Percentiles rank a stretch among this genome's conserved stretches.
These are phyloP conservation scores for Orchesella cincta DNA, from an alignment of 1,140 invertebrate genomes.

Conservation along the genomic window DNA sequence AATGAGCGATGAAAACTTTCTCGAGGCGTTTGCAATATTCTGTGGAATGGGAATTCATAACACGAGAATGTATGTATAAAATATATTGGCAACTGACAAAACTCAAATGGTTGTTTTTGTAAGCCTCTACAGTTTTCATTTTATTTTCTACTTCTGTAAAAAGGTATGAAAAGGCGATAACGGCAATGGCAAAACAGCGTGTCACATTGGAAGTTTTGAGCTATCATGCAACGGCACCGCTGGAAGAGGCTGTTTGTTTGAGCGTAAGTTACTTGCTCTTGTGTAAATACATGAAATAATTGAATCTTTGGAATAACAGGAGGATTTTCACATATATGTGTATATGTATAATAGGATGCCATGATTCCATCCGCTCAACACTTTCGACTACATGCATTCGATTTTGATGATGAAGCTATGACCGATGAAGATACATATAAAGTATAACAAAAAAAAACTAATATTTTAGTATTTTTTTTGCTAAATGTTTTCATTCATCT, in stretches of 20 bases:
- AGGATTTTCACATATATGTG: no score
- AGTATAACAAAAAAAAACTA: slow-evolving; percentile 55
- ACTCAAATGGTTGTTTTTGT: neutral
- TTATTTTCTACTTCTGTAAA: slow-evolving; percentile 29
- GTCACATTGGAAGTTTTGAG: slow-evolving; percentile 93
- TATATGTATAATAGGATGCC: slow-evolving; percentile 63
- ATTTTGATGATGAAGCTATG: slow-evolving; percentile 83
- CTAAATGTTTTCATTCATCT: slow-evolving; percentile 4
- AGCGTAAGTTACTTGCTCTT: slow-evolving; percentile 65
- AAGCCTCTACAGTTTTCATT: neutral
- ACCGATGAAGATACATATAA: slow-evolving; percentile 81
- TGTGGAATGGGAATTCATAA: slow-evolving; percentile 97
- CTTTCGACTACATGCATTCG: slow-evolving; percentile 78
- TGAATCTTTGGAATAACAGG: no score
- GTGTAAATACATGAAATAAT: no score
- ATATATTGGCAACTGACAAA: neutral
- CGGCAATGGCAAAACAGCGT: slow-evolving; percentile 91
- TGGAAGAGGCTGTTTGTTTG: slow-evolving; percentile 81
- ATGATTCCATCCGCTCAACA: slow-evolving; percentile 79
- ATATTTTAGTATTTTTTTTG: slow-evolving; percentile 2
- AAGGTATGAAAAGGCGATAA: slow-evolving; percentile 86
- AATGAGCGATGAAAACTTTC: slow-evolving; percentile 89
- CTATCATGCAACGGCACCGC: slow-evolving; percentile 89
- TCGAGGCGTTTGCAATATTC: slow-evolving; percentile 95
- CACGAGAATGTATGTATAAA: slow-evolving; percentile 74